Percentiles rank a stretch among this genome's conserved stretches.
phyloP scores from a whole-genome alignment of 2,888 invertebrate species.

The Lasioglossum pauxillum region DNA sequence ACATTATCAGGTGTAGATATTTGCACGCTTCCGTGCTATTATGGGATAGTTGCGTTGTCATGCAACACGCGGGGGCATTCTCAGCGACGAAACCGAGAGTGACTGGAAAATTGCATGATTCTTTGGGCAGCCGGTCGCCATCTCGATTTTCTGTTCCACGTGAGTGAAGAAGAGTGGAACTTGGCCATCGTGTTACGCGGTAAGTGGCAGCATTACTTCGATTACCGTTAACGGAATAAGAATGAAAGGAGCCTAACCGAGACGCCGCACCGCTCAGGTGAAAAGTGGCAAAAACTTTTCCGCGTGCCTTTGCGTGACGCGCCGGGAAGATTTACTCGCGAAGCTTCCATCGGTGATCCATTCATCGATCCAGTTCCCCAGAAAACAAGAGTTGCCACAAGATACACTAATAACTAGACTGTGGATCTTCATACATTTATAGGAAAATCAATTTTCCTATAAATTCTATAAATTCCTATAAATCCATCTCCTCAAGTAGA shows the following conservation, averaged over 20 bases:
- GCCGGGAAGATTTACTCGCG: background rate
- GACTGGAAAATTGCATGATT: background rate
- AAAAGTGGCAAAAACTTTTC: constrained; percentile 9
- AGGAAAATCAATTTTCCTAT: no score
- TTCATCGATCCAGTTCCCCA: background rate
- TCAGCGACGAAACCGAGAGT: constrained; percentile 26
- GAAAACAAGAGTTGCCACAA: background rate
- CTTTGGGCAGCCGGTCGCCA: background rate
- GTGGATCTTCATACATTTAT: no score
- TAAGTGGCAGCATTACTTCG: background rate
- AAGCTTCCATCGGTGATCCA: background rate
- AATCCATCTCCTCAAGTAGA: no score
- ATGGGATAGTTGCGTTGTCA: background rate
- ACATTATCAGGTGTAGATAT: no score
- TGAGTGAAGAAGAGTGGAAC: background rate
- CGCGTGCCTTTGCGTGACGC: background rate
- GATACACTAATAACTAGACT: no score
- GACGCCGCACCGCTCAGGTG: background rate
- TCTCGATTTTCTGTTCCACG: background rate
- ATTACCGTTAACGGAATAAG: constrained; percentile 45
- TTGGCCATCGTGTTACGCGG: background rate
- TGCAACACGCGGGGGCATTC: background rate
- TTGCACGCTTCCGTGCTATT: background rate
- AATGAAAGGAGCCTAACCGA: constrained; percentile 15
- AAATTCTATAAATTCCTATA: no score